These are phyloP conservation scores for Synaphobranchus kaupii DNA, from an alignment of 2,797 vertebrate genomes.

Conservation along the genomic window DNA sequence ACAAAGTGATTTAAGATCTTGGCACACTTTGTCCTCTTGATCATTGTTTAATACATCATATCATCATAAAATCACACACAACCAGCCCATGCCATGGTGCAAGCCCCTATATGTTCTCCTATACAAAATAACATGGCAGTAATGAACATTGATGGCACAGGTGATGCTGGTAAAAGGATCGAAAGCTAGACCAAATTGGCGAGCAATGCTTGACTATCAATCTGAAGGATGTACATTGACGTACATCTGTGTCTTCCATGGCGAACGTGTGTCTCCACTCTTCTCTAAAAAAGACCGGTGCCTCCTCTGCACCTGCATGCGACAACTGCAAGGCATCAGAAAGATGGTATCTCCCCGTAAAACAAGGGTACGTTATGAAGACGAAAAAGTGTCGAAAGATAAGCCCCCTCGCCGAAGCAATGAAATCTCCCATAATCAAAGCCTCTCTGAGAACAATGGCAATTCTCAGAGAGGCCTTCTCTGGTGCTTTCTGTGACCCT, in stretches of 20 bases:
- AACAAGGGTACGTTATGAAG: neutral
- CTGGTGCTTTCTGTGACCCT: neutral
- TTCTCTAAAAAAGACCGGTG: neutral
- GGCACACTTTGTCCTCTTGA: no score
- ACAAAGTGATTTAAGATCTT: no score
- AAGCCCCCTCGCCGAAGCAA: constrained; percentile 10
- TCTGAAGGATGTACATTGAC: neutral
- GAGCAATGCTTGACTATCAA: neutral
- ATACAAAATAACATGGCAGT: neutral
- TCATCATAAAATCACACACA: neutral
- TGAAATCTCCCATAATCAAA: constrained; percentile 23
- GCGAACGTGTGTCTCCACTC: neutral
- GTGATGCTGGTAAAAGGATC: neutral
- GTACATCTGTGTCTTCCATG: neutral
- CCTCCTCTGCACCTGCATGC: neutral
- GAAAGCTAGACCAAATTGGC: neutral
- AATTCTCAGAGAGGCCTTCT: neutral
- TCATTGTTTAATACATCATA: neutral
- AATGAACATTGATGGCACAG: neutral
- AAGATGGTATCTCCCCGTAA: constrained; percentile 24
- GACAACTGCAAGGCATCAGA: constrained; percentile 2
- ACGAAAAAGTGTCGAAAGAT: constrained; percentile 8
- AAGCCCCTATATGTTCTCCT: neutral
- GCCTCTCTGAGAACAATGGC: neutral
- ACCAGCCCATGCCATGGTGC: neutral